phyloP scores from a whole-genome alignment of 1,140 invertebrate species.

The Solenopsis invicta region DNA sequence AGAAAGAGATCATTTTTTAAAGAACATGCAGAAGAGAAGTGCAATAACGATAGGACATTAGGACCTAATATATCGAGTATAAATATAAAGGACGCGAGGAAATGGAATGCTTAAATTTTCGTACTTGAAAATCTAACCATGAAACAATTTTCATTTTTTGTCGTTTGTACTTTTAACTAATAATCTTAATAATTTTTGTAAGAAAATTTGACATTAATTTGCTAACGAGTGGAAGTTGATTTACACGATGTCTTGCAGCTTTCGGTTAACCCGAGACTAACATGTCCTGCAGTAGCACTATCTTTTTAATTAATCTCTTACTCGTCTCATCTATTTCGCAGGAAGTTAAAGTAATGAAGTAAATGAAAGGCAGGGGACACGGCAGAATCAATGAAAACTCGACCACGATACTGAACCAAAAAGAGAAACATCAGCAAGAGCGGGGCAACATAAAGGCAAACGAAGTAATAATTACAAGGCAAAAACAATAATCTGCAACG shows the following conservation, averaged over 20 bases:
- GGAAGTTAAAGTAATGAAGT: conserved; percentile 63
- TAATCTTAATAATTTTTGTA: conserved; percentile 3
- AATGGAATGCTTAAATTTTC: conserved; percentile 7
- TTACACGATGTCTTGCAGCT: conserved; percentile 8
- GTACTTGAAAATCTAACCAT: conserved; percentile 14
- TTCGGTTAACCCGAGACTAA: conserved; percentile 32
- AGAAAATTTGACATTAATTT: conserved; percentile 20
- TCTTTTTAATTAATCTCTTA: conserved; percentile 37
- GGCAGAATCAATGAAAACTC: conserved; percentile 78
- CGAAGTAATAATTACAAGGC: conserved; percentile 59
- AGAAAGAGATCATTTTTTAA: conserved; percentile 7
- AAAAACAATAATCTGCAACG: conserved; percentile 60
- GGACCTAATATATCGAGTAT: background rate
- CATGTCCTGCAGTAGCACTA: conserved; percentile 6
- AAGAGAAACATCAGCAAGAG: conserved; percentile 78
- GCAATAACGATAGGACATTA: background rate
- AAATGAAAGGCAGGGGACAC: conserved; percentile 73
- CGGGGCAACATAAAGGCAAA: conserved; percentile 79
- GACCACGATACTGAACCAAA: conserved; percentile 65
- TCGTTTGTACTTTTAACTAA: conserved; percentile 20
- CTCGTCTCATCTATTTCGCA: conserved; percentile 3
- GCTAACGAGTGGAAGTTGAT: conserved; percentile 31
- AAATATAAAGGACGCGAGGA: conserved; percentile 10
- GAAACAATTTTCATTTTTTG: background rate
- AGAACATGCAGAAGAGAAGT: conserved; percentile 2